A percentile compares a stretch with the other conserved stretches of the same genome.
These are phyloP conservation scores for Periophthalmodon schlosseri DNA, from an alignment of 2,113 vertebrate species.

Conservation along the genomic window DNA sequence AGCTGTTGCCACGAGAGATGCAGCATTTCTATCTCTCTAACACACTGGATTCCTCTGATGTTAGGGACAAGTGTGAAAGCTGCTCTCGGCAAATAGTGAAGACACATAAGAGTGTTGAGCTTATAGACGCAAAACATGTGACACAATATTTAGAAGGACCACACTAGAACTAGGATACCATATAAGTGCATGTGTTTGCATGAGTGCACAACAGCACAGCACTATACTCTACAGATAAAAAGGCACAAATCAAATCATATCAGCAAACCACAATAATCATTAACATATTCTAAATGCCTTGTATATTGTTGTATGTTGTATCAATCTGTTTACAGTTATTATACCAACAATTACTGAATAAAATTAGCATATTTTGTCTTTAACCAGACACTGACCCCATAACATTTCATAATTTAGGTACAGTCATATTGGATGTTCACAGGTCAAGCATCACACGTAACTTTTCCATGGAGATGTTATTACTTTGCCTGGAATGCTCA, in stretches of 20 bases:
- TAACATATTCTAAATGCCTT: not conserved
- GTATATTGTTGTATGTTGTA: too few relatives aligned
- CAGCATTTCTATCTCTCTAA: slow-evolving; percentile 24
- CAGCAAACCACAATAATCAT: not conserved
- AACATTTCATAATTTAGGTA: not conserved
- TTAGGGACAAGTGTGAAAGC: slow-evolving; percentile 30
- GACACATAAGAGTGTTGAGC: not conserved
- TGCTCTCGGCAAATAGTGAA: slow-evolving; percentile 15
- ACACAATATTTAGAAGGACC: not conserved
- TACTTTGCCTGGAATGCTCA: too few relatives aligned
- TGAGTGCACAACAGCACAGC: not conserved
- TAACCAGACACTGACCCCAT: slow-evolving; percentile 23
- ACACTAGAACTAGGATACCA: too few relatives aligned
- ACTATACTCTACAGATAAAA: not conserved
- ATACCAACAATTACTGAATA: not conserved
- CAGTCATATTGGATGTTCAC: not conserved
- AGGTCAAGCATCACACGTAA: not conserved
- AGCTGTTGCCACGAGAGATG: slow-evolving; percentile 50
- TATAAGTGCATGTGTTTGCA: too few relatives aligned
- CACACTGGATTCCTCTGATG: slow-evolving; percentile 30
- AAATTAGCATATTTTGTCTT: not conserved
- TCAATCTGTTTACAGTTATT: too few relatives aligned
- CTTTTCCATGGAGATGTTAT: not conserved
- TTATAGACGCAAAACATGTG: not conserved
- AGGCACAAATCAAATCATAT: too few relatives aligned